Conservation (phyloP, 2,888 invertebrate species). For the Sarcophaga variegata region DNA sequence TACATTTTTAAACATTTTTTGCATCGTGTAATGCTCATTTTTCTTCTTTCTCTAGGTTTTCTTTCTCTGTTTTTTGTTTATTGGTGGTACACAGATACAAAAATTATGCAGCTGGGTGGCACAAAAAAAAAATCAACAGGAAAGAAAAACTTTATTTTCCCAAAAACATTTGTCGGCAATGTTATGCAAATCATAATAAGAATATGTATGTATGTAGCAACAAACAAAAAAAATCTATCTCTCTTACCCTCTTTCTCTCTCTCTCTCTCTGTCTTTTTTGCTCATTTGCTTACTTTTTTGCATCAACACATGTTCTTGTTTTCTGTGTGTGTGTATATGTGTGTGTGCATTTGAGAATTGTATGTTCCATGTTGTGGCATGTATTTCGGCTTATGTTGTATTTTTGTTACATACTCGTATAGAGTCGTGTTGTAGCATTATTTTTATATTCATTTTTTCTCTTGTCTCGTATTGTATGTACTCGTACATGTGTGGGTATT, state of each 20-base stretch:
- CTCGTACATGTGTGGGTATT: neutral
- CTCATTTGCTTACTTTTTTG: constrained; percentile 7
- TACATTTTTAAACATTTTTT: constrained; percentile 1
- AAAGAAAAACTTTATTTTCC: constrained; percentile 53
- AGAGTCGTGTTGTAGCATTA: constrained; percentile 18
- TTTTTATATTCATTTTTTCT: neutral
- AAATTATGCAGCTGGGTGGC: neutral
- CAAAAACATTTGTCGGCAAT: constrained; percentile 46
- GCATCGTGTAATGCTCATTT: neutral
- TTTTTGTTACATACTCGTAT: constrained; percentile 3
- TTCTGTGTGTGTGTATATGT: neutral
- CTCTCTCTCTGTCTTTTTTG: neutral
- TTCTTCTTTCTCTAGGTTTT: neutral
- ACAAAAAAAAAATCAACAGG: constrained; percentile 3
- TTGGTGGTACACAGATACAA: neutral
- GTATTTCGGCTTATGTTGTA: constrained; percentile 30
- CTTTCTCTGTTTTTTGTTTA: neutral
- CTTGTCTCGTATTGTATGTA: neutral
- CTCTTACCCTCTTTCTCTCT: neutral
- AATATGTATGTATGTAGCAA: neutral
- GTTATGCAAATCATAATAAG: constrained; percentile 65
- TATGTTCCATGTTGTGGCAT: constrained; percentile 44
- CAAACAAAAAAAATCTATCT: constrained; percentile 39
- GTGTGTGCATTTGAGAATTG: neutral
- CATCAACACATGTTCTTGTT: neutral